A percentile compares a stretch with the other conserved stretches of the same genome.
Conservation (phyloP, 1,140 invertebrate species). For the Campoletis sonorensis region DNA sequence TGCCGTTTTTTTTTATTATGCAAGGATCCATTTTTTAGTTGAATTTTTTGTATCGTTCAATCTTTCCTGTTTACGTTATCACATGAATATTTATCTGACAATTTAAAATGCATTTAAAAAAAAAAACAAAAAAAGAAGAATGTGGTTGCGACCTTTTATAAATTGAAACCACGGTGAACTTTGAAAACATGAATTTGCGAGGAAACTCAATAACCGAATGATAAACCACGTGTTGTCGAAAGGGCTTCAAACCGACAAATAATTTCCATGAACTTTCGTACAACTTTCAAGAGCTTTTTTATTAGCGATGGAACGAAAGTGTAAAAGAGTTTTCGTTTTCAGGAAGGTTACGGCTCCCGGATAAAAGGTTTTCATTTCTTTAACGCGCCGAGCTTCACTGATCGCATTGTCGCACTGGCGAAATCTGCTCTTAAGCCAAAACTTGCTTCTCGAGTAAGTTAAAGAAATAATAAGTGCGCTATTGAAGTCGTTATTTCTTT, state of each 20-base stretch:
- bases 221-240: background rate
- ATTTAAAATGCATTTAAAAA: too few relatives aligned
- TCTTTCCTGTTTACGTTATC: too few relatives aligned
- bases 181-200: too few relatives aligned
- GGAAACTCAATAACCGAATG: background rate
- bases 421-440: slow-evolving; percentile 83
- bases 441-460: slow-evolving; percentile 77
- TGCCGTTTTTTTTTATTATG: too few relatives aligned
- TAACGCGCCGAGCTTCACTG: slow-evolving; percentile 81
- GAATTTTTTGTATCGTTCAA: too few relatives aligned
- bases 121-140: too few relatives aligned
- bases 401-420: slow-evolving; percentile 79
- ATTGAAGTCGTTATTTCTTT: too few relatives aligned
- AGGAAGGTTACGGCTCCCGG: slow-evolving; percentile 86
- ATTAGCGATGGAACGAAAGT: background rate
- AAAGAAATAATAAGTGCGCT: too few relatives aligned
- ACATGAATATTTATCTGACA: too few relatives aligned
- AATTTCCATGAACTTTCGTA: background rate
- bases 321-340: slow-evolving; percentile 62
- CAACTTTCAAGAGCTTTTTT: background rate
- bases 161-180: too few relatives aligned
- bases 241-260: background rate
- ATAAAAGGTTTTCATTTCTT: slow-evolving; percentile 86
- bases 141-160: too few relatives aligned
- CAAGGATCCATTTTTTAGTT: too few relatives aligned